Conservation (phyloP, 2,113 vertebrate species). For the Riparia riparia region DNA sequence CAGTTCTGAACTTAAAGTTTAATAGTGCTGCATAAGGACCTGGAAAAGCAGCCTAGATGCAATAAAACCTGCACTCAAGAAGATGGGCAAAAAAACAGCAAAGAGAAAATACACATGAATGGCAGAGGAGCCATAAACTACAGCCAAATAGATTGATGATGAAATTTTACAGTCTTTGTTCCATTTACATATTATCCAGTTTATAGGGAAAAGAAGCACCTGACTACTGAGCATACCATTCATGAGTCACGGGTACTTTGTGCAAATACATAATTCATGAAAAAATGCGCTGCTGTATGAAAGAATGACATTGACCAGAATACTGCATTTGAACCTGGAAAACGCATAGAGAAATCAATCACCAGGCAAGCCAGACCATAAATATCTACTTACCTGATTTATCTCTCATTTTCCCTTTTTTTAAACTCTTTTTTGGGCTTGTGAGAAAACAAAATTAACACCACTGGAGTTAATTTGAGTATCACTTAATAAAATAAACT, state of each 20-base stretch:
- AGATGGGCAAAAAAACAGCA: not conserved
- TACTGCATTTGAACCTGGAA: constrained; percentile 6
- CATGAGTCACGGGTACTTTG: not conserved
- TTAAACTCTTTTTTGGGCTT: not conserved
- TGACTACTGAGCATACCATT: not conserved
- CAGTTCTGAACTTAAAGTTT: not conserved
- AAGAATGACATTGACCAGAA: constrained; percentile 8
- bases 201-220: not conserved
- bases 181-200: constrained; percentile 33
- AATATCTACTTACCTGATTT: not conserved
- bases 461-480: not conserved
- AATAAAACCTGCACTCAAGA: not conserved
- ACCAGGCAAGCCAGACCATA: not conserved
- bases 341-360: constrained; percentile 1
- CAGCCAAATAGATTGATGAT: not conserved
- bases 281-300: not conserved
- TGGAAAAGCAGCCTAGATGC: not conserved
- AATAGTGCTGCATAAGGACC: not conserved
- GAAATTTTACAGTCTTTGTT: not conserved
- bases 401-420: not conserved
- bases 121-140: not conserved
- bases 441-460: not conserved
- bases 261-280: not conserved
- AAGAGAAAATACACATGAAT: not conserved
- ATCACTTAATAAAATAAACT: not conserved